phyloP scores from a whole-genome alignment of 2,797 vertebrate genomes.

The Melopsittacus undulatus region DNA sequence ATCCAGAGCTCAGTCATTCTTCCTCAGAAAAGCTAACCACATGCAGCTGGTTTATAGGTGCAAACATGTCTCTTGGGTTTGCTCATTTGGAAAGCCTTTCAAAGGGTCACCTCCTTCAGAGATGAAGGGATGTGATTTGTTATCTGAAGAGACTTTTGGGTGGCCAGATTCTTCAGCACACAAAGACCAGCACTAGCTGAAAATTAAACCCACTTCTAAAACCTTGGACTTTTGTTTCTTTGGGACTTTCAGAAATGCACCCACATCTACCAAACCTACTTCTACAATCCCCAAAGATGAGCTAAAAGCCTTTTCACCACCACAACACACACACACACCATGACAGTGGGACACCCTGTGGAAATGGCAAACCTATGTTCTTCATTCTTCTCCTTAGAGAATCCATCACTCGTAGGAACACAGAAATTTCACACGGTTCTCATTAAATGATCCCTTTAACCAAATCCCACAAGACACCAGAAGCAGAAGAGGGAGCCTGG shows the following conservation, averaged over 20 bases:
- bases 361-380: not conserved
- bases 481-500: not conserved
- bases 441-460: not conserved
- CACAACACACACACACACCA: not conserved
- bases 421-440: not conserved
- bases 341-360: not conserved
- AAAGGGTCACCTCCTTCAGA: not conserved
- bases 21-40: not conserved
- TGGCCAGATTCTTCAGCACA: not conserved
- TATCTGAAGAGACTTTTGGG: not conserved
- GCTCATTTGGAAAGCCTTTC: not conserved
- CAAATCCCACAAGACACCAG: not conserved
- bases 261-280: not conserved
- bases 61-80: not conserved
- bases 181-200: not conserved
- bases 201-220: not conserved
- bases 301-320: not conserved
- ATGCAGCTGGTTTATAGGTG: not conserved
- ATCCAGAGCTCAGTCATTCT: not conserved
- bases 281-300: not conserved
- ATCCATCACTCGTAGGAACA: not conserved
- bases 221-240: not conserved
- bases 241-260: not conserved
- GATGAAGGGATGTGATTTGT: not conserved
- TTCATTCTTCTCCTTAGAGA: not conserved